Evolutionary conservation across 2,797 vertebrate species (phyloP), one percentile per base, ranked within the genome.

Genomic region (Salmo trutta): DNA sequence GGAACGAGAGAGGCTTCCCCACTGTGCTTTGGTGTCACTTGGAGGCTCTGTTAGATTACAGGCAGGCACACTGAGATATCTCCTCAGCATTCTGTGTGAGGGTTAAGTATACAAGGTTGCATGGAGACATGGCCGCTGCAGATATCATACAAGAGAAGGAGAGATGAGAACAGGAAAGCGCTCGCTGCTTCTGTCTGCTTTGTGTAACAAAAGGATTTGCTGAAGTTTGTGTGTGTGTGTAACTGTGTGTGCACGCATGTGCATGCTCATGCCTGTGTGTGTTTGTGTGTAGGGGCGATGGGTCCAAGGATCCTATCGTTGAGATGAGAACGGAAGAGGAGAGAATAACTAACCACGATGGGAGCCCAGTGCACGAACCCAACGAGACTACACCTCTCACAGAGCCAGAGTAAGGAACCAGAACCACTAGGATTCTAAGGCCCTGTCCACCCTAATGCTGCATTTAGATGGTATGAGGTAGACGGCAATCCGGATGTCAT

Each of bases 361-460:
- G 95, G 73, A 96, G 95, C 75, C 94, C 95, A 81, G 94, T 95
- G 86, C 95, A 95, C 84, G 95, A 96, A 71, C 95, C 95, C 80
- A 96, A 95, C 86, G 95, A 96, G 91, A 96, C 95, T 77, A 96
- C 95, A 82, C 95, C 95, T 24, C 91, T 96, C 75, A 96, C 95
- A 91, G 95, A 96, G 85, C 95, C 95, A 0, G 95, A 96, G 95
- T 96, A 94, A 88, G 91, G 90, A 86, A 6, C 14, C 79, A 54
- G 68, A 41, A 17, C 31, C 31, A 36, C 15, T 36, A 41, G 14
- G 16, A 21, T 51, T 77, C 7, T 3, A 76, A 21, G 21, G 21
- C 4, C 51, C 62, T 16, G 19, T 17, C 74, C 41, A 7, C 51
- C 21, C 10, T 24, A 21, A 53, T 14, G 12, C 24, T 47, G 41